These are phyloP conservation scores for Dicycla oo DNA, from an alignment of 2,888 invertebrate species.

Conservation along the genomic window DNA sequence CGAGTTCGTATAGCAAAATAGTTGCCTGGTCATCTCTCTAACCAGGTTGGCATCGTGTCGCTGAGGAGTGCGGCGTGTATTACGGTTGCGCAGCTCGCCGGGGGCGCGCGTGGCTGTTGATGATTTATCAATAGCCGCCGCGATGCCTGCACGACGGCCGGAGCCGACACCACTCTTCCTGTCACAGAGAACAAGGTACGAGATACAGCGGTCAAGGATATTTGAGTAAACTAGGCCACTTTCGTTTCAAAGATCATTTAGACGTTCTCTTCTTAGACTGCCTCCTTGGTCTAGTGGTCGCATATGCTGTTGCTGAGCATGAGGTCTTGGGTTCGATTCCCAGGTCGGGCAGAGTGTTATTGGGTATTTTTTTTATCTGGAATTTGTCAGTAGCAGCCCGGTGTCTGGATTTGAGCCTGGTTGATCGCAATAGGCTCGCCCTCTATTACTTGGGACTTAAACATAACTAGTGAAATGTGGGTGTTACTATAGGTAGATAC, in stretches of 20 bases:
- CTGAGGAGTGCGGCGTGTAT: conserved; percentile 68
- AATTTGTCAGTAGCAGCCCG: too few species aligned
- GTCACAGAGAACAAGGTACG: conserved; percentile 64
- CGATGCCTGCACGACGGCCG: conserved; percentile 84
- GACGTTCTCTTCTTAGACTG: too few species aligned
- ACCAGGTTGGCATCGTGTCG: conserved; percentile 47
- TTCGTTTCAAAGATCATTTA: background rate
- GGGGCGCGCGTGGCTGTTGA: conserved; percentile 87
- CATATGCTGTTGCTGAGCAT: too few species aligned
- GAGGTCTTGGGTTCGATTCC: too few species aligned
- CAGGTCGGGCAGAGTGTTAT: too few species aligned
- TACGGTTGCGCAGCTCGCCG: conserved; percentile 80
- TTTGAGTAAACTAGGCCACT: conserved; percentile 7
- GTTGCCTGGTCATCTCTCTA: conserved; percentile 29
- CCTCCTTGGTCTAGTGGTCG: too few species aligned
- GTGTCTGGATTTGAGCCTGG: too few species aligned
- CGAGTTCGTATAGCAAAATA: background rate
- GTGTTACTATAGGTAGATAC: too few species aligned
- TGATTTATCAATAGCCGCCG: conserved; percentile 87
- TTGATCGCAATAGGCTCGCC: too few species aligned
- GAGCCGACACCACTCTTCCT: conserved; percentile 81
- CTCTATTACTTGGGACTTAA: too few species aligned
- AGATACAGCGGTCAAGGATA: conserved; percentile 60
- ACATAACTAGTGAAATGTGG: too few species aligned
- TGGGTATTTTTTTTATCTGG: too few species aligned